Evolutionary conservation across 2,113 vertebrate genomes (phyloP), one percentile per base, ranked within the genome.

Genomic region (Gasterosteus aculeatus): DNA sequence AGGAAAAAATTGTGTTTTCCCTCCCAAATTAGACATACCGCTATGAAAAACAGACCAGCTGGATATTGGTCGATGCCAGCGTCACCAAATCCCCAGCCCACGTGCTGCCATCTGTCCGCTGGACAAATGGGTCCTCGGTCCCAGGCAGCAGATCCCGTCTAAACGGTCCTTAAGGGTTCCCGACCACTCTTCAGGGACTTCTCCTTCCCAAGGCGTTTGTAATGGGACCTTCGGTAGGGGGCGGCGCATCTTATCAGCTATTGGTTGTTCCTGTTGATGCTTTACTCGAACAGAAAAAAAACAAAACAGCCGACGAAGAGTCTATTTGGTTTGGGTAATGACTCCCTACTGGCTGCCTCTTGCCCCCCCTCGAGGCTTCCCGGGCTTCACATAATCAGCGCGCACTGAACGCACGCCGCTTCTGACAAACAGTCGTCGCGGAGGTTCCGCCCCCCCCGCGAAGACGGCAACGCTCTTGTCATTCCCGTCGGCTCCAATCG

Each of bases 21-120:
- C 31, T 59, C 65, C 76, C 78, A 87, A 91, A 90, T 90, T 82
- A 88, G 85, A 89, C 42, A 64, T 70, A 85, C 78, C 46, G 82
- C 78, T 73, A 66, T 88, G 86, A 84, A 87, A 83, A 87, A 84
- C 86, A 72, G 87, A 91, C 90, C 91, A 93, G 92, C 93, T 91
- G 92, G 92, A 59, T 72, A 72, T 68, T 85, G 79, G 84, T 87
- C 77, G 81, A 77, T 91, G 92, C 90, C 91, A 93, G 85, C 69
- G 88, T 89, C 65, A 85, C 82, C 92, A 92, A 93, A 93, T 92
- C 86, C 86, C 77, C 44, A 89, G 89, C 89, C 91, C 85, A 93
- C 92, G 91, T 92, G 74, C 85, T 83, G 67, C 93, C 93, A 94
- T 94, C 93, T 94, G 93, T 93, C 93, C 92, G 87, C 85, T 89